These are phyloP conservation scores for Odontomachus brunneus DNA, from an alignment of 1,140 invertebrate species.

Conservation along the genomic window DNA sequence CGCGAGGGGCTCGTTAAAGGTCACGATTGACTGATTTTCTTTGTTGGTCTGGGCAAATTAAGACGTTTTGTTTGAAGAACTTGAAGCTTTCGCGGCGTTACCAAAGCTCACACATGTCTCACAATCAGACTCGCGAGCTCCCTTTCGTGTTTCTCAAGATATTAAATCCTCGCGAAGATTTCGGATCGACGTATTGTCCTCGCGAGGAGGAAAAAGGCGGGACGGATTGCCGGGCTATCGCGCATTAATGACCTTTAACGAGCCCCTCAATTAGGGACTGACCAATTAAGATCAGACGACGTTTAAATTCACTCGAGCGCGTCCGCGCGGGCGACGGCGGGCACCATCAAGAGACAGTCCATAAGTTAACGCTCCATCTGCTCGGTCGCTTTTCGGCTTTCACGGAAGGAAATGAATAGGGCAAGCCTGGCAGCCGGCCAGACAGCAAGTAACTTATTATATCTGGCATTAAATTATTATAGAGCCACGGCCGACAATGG, in stretches of 20 bases:
- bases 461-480: slow-evolving; percentile 86
- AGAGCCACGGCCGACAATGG: slow-evolving; percentile 80
- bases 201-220: slow-evolving; percentile 1
- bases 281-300: slow-evolving; percentile 78
- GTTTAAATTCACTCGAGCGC: slow-evolving; percentile 77
- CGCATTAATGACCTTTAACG: slow-evolving; percentile 75
- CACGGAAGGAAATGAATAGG: slow-evolving; percentile 83
- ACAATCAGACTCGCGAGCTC: too few relatives aligned
- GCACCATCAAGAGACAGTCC: slow-evolving; percentile 77
- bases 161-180: slow-evolving; percentile 5
- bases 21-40: too few relatives aligned
- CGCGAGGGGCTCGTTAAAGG: too few relatives aligned
- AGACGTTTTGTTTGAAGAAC: neutral
- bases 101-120: neutral
- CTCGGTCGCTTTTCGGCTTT: slow-evolving; percentile 81
- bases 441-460: slow-evolving; percentile 86
- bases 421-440: slow-evolving; percentile 82
- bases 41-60: neutral
- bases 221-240: slow-evolving; percentile 52
- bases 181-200: slow-evolving; percentile 17
- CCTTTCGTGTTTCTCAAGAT: neutral
- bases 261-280: slow-evolving; percentile 79
- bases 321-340: slow-evolving; percentile 47
- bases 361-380: slow-evolving; percentile 83
- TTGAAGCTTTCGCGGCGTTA: neutral